Percentiles rank a stretch among this genome's conserved stretches.
phyloP scores from a whole-genome alignment of 2,888 invertebrate species.

The Drosophila mayaguana region DNA sequence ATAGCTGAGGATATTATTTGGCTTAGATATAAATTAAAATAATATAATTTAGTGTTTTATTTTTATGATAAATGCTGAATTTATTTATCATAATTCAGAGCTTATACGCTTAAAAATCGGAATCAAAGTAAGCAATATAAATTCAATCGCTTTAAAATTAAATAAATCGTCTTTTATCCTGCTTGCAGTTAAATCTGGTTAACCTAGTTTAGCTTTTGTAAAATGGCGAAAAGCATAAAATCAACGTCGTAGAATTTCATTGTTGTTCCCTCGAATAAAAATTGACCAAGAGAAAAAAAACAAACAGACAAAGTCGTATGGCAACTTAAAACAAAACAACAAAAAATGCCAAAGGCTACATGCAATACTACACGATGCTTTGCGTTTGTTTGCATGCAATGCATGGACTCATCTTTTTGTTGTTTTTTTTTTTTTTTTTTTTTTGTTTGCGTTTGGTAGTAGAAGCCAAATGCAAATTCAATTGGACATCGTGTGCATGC shows the following conservation, averaged over 20 bases:
- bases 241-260: slow-evolving; percentile 61
- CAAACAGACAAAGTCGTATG: slow-evolving; percentile 26
- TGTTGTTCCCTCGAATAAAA: slow-evolving; percentile 43
- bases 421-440: background rate
- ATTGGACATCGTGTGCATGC: slow-evolving; percentile 60
- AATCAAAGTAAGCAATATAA: no score
- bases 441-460: slow-evolving; percentile 31
- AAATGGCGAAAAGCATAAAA: slow-evolving; percentile 35
- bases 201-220: slow-evolving; percentile 15
- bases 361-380: slow-evolving; percentile 59
- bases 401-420: slow-evolving; percentile 7
- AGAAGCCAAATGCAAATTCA: slow-evolving; percentile 75
- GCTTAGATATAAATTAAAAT: background rate
- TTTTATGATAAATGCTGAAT: no score
- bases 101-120: background rate
- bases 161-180: background rate
- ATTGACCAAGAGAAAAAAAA: slow-evolving; percentile 25
- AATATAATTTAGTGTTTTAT: background rate
- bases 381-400: slow-evolving; percentile 54
- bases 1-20: background rate
- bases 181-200: slow-evolving; percentile 13
- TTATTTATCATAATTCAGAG: no score
- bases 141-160: no score
- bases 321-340: slow-evolving; percentile 57
- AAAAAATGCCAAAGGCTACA: slow-evolving; percentile 62